Conservation (phyloP, 2,797 vertebrate genomes). For the Delichon dasypus region DNA sequence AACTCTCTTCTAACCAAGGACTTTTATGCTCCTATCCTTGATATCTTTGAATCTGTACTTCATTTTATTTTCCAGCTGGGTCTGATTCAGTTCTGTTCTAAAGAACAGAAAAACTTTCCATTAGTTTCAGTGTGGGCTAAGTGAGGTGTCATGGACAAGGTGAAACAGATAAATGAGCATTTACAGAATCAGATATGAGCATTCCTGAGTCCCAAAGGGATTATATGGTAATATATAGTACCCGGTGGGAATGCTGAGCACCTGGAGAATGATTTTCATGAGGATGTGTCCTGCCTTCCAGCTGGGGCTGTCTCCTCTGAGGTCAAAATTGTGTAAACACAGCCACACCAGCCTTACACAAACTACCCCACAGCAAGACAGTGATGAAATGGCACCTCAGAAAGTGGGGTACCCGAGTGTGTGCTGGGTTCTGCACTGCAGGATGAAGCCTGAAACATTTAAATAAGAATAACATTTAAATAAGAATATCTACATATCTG, state of each 20-base stretch:
- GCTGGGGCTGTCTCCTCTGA: not conserved
- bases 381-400: not conserved
- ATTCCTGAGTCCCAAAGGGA: not conserved
- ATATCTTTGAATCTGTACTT: not conserved
- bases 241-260: not conserved
- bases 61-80: not conserved
- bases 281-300: not conserved
- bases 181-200: not conserved
- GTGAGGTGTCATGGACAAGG: not conserved
- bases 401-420: not conserved
- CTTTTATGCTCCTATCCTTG: not conserved
- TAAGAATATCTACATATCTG: not conserved
- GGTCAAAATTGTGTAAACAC: accelerated
- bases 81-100: not conserved
- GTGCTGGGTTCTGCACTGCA: not conserved
- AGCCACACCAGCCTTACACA: not conserved
- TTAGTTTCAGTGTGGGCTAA: not conserved
- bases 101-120: not conserved
- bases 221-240: not conserved
- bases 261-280: not conserved
- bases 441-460: not conserved
- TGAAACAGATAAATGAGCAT: not conserved
- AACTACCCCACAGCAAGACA: not conserved
- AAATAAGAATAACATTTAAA: too few species aligned
- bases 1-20: not conserved